Evolutionary conservation across 2,797 vertebrate species (phyloP).

Genomic region (Xenops minutus): DNA sequence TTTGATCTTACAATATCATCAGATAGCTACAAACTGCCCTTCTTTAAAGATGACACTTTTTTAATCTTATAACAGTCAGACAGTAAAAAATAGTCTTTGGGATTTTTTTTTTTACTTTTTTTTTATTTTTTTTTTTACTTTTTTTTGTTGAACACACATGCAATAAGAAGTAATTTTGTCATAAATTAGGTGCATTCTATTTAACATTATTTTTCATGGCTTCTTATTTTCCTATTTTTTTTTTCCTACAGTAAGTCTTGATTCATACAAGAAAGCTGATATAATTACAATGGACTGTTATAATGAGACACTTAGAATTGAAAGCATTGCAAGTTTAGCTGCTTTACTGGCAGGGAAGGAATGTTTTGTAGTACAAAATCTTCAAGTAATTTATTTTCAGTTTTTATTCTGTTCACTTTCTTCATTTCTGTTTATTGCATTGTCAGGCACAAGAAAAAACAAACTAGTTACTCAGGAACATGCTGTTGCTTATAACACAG

Average conservation of each 20-base stretch:
- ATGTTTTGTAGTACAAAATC: not conserved
- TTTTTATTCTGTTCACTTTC: not conserved
- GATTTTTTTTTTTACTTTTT: not conserved
- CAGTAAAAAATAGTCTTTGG: not conserved
- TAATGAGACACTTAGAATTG: not conserved
- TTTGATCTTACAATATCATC: not conserved
- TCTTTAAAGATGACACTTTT: not conserved
- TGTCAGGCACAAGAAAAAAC: not conserved
- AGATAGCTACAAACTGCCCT: not conserved
- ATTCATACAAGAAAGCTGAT: not conserved
- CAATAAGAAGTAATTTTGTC: not conserved
- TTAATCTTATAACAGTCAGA: not conserved
- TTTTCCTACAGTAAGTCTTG: not conserved
- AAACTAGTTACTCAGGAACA: not conserved
- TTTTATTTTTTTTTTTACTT: not conserved
- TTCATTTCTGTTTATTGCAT: not conserved
- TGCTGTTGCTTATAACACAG: not conserved
- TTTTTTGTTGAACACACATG: not conserved
- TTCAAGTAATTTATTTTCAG: not conserved
- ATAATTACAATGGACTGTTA: not conserved
- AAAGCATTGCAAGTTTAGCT: not conserved
- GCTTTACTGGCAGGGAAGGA: not conserved
- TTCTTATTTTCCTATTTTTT: accelerated
- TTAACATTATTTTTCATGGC: not conserved
- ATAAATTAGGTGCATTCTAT: not conserved